Percentiles rank a stretch among this genome's conserved stretches.
phyloP scores from a whole-genome alignment of 1,140 invertebrate species.

The Hesperophylax magnus region DNA sequence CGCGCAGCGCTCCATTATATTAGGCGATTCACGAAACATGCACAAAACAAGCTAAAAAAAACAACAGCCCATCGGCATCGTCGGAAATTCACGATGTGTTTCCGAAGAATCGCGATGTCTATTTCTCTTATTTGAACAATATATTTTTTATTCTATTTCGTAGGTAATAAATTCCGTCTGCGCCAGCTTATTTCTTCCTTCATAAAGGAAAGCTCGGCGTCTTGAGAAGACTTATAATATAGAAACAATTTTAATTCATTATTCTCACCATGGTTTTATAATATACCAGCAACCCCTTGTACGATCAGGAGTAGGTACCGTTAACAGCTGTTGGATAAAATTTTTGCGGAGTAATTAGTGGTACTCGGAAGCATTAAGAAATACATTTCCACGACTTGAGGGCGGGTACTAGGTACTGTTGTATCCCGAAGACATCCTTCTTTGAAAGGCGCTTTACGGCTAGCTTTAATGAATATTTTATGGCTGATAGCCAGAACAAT shows the following conservation, averaged over 20 bases:
- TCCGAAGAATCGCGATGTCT: conserved; percentile 45
- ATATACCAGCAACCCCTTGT: conserved; percentile 35
- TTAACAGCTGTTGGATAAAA: conserved; percentile 42
- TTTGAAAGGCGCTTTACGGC: neutral
- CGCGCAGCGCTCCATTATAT: conserved; percentile 43
- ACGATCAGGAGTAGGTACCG: neutral
- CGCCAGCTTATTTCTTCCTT: conserved; percentile 14
- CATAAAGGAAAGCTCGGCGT: conserved; percentile 23
- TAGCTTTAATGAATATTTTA: conserved; percentile 35
- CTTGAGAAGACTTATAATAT: neutral
- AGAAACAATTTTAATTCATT: neutral
- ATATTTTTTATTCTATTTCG: conserved; percentile 28
- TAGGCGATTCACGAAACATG: conserved; percentile 46
- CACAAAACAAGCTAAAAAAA: conserved; percentile 48
- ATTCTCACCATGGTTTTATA: conserved; percentile 17
- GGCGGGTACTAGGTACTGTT: neutral
- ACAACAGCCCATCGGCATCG: conserved; percentile 19
- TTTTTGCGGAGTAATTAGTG: conserved; percentile 56
- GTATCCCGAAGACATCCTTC: conserved; percentile 34
- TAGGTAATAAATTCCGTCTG: conserved; percentile 41
- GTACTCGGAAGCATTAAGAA: conserved; percentile 51
- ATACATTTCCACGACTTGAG: conserved; percentile 20
- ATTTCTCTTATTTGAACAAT: conserved; percentile 47
- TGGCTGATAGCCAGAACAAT: neutral
- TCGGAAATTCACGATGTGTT: conserved; percentile 54